These are phyloP conservation scores for Tamias sibiricus DNA, from an alignment of 2,113 vertebrate genomes.

Conservation along the genomic window DNA sequence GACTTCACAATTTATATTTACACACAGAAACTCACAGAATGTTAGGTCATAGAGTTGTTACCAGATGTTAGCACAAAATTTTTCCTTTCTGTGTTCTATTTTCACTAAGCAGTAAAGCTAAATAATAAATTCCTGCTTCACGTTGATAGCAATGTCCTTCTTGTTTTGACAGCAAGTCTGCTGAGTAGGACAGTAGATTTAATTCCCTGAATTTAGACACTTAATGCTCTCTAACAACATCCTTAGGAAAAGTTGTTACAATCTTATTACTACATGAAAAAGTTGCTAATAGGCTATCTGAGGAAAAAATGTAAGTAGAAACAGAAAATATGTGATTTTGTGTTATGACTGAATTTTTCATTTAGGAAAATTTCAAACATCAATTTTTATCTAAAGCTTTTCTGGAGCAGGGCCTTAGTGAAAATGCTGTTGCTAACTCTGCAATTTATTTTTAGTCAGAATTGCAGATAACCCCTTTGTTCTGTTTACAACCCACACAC, in stretches of 20 bases:
- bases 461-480: slow-evolving; percentile 78
- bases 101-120: slow-evolving; percentile 27
- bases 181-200: slow-evolving; percentile 27
- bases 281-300: background rate
- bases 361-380: slow-evolving; percentile 59
- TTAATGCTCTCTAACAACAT: slow-evolving; percentile 26
- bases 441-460: slow-evolving; percentile 76
- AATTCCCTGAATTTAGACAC: slow-evolving; percentile 28
- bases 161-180: background rate
- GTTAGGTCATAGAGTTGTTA: slow-evolving; percentile 10
- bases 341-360: slow-evolving; percentile 42
- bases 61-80: slow-evolving; percentile 3
- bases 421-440: slow-evolving; percentile 72
- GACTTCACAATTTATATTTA: background rate
- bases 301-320: background rate
- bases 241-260: slow-evolving; percentile 39
- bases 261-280: slow-evolving; percentile 29
- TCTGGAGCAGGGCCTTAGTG: slow-evolving; percentile 39
- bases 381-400: slow-evolving; percentile 63
- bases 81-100: slow-evolving; percentile 31
- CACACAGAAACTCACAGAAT: background rate
- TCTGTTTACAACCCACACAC: slow-evolving; percentile 77
- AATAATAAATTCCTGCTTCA: background rate
- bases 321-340: slow-evolving; percentile 37
- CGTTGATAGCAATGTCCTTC: background rate